Percentiles rank a stretch among this genome's conserved stretches.
These are phyloP conservation scores for Cyrtorhinus lividipennis DNA, from an alignment of 1,140 invertebrate genomes.

Conservation along the genomic window DNA sequence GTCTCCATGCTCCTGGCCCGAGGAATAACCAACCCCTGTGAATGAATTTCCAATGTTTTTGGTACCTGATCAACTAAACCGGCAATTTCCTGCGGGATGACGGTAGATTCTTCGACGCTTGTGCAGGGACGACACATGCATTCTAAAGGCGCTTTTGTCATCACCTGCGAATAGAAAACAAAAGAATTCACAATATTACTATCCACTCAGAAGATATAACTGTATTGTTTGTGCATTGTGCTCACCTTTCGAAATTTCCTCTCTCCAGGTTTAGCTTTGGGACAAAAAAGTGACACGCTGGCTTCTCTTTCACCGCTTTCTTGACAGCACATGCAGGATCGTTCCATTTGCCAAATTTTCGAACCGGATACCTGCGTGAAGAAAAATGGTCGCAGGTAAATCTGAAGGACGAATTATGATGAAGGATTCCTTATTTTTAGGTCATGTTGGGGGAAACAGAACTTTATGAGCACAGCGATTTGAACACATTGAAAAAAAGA, in stretches of 20 bases:
- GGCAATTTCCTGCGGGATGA: slow-evolving; percentile 79
- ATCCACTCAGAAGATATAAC: background rate
- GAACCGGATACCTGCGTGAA: slow-evolving; percentile 68
- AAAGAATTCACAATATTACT: slow-evolving; percentile 15
- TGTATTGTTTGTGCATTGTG: background rate
- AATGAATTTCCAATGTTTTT: slow-evolving; percentile 10
- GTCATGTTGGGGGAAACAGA: no score
- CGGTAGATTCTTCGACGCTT: slow-evolving; percentile 66
- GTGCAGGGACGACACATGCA: slow-evolving; percentile 90
- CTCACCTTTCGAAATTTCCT: slow-evolving; percentile 69
- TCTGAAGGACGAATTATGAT: background rate
- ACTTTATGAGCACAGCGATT: no score
- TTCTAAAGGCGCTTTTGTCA: slow-evolving; percentile 77
- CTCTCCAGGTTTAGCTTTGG: slow-evolving; percentile 70
- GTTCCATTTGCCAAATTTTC: slow-evolving; percentile 91
- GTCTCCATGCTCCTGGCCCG: background rate
- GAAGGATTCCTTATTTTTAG: background rate
- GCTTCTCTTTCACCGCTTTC: slow-evolving; percentile 85
- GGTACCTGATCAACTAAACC: slow-evolving; percentile 58
- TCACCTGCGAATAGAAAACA: slow-evolving; percentile 41
- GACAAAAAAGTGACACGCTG: slow-evolving; percentile 72
- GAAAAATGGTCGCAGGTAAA: background rate
- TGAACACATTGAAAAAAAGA: no score
- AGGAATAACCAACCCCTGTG: background rate
- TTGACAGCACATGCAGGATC: slow-evolving; percentile 87